Evolutionary conservation across 2,113 vertebrate species (phyloP).

Genomic region (Tragulus kanchil): DNA sequence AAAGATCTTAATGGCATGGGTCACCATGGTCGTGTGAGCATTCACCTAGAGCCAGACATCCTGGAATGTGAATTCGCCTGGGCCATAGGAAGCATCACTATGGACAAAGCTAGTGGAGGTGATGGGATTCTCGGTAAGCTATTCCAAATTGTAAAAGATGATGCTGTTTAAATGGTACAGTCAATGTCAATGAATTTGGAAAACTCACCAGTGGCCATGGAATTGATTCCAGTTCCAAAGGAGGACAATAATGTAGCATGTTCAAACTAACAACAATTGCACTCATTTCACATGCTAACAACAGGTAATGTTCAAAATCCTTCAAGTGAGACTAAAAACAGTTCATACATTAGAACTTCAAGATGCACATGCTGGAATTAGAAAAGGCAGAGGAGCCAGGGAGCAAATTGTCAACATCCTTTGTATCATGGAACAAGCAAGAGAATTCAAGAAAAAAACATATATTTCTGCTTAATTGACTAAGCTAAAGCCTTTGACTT

Average conservation of each 20-base stretch:
- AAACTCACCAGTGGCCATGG: neutral
- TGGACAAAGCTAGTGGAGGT: neutral
- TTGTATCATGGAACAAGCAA: neutral
- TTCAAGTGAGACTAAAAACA: neutral
- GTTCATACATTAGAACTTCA: neutral
- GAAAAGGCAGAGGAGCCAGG: neutral
- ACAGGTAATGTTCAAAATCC: neutral
- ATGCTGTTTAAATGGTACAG: neutral
- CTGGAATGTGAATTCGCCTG: neutral
- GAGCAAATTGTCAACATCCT: neutral
- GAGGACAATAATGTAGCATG: neutral
- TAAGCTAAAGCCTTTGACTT: neutral
- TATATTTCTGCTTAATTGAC: neutral
- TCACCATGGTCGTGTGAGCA: neutral
- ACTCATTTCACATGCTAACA: neutral
- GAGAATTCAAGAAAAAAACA: neutral
- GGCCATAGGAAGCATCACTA: neutral
- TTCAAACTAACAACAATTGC: neutral
- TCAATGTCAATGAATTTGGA: neutral
- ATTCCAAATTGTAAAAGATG: neutral
- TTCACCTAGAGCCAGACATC: neutral
- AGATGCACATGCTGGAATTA: neutral
- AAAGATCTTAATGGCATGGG: neutral
- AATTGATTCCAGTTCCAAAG: neutral
- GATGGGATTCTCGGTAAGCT: neutral